Evolutionary conservation across 2,888 invertebrate species (phyloP), one percentile per base, ranked within the genome.

Genomic region (Amphipyra tragopoginis): DNA sequence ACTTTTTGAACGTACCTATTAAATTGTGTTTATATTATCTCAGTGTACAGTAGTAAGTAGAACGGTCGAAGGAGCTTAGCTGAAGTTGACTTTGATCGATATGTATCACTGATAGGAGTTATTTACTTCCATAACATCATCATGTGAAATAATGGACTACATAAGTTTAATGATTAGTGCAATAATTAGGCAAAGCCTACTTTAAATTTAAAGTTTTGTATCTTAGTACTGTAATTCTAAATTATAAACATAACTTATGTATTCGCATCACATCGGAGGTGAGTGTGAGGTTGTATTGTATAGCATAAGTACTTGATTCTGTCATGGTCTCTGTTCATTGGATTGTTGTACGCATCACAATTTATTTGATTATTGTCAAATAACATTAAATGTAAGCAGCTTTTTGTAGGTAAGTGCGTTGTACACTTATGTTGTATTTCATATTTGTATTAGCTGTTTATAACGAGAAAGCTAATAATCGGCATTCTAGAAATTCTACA

Each of bases 131-230:
- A 86, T 86, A 87, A 88, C 87, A 89, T 90, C 89, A 89, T 87
- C 82, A 81, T 86, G 86, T 90, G 83, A 85, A 88, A 87, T 86
- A 87, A 88, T 89, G 85, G 85, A 88, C 87, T 89, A 91, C 88
- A 89, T 90, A 91, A 92, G 86, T 91, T 87, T 88, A 85, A 79
- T 78, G 70, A 80, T 89, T 90, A 92, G 94, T 94, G 94, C 94
- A 94, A 94, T 94, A 94, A 93, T 89, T 83, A 86, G 94, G 94
- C 94, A 93, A 93, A 94, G 94, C 94, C 94, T 93, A 90, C 85
- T 79, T 86, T 91, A 89, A 88, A 87, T 83, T 86, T 82, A 86
- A 88, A 86, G 80, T 90, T 90, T 93, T 93, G 90, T 93, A 93
- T 91, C 84, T 87, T 91, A 93, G 90, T 85, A 88, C 84, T 85